Percentiles rank a stretch among this genome's conserved stretches.
Evolutionary conservation across 1,140 invertebrate species (phyloP).

Genomic region (Chlorops oryzae): DNA sequence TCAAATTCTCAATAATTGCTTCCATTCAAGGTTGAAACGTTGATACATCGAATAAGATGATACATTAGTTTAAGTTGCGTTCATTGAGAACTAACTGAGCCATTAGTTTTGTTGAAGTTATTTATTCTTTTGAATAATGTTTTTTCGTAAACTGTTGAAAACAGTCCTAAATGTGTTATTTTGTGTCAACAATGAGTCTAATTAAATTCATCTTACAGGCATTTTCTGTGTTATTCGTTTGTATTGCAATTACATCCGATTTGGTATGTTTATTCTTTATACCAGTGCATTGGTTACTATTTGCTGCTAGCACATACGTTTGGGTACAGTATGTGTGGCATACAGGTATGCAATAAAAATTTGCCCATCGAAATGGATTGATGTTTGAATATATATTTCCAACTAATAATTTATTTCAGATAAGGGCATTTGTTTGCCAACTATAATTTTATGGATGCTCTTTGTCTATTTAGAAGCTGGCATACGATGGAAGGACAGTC

Average conservation of each 20-base stretch:
- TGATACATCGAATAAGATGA: too few species aligned
- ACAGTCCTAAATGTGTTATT: too few species aligned
- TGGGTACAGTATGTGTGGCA: constrained; percentile 99
- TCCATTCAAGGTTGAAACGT: too few species aligned
- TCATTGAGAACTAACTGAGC: too few species aligned
- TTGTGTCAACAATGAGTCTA: too few species aligned
- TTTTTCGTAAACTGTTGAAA: too few species aligned
- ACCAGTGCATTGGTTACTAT: constrained; percentile 96
- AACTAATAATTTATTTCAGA: constrained; percentile 51
- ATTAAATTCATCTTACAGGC: constrained; percentile 63
- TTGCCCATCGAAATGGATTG: too few species aligned
- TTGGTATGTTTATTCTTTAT: constrained; percentile 99
- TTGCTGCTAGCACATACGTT: constrained; percentile 96
- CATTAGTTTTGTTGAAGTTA: too few species aligned
- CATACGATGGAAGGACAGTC: constrained; percentile 77
- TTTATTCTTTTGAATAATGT: too few species aligned
- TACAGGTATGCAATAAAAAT: constrained; percentile 63
- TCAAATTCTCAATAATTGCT: too few species aligned
- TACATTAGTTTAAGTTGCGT: too few species aligned
- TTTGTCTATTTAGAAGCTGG: constrained; percentile 94
- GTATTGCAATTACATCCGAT: constrained; percentile 95
- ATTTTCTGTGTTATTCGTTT: constrained; percentile 97
- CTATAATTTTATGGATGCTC: constrained; percentile 88
- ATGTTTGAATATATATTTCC: too few species aligned
- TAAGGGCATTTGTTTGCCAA: constrained; percentile 89